Base-by-base conservation (phyloP, 2,113 vertebrate genomes). In the Ctenodactylus gundi region DNA sequence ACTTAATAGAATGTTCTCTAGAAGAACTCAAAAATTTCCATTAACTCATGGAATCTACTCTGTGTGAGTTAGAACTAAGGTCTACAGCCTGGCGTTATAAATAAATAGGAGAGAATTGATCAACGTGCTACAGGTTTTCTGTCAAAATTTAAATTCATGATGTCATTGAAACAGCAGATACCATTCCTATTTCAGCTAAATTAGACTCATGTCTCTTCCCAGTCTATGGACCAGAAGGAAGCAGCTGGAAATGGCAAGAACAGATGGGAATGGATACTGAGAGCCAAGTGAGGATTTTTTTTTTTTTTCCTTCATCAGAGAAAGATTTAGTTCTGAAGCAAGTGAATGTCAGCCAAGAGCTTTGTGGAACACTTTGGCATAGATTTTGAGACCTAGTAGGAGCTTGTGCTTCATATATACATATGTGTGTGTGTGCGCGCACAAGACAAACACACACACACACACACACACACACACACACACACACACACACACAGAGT, bases 301-400 rank as follows among this genome's bases (percentile, higher is more conserved):
- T 36, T 93, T 87, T 88, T 91, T 96, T 90, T 86, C 23, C 44
- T 93, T 87, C n/a, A 67, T 73, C 58, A 60, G n/a, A 51, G 36
- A 89, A 95, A 91, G 93, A 55, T 44, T 95, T 93, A 44, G 46
- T 67, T 86, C 93, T 90, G 75, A 96, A 94, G 65, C 21, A 85
- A 58, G 58, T 88, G 93, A 97, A 97, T 97, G 95, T 97, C 96
- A 97, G 80, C 92, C 93, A 97, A 96, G 57, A 62, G 14, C 25
- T 90, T 62, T 88, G 49, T 90, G 73, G 55, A 95, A 78, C 44
- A 88, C 20, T 81, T 95, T 94, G 93, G 49, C 87, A 62, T 62
- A 89, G 81, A 84, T 18, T 55, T 64, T 46, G 31, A 64, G 36
- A 46, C 7, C 23, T 39, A 83, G 12, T 6, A 25, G 78, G 36